Evolutionary conservation across 2,888 invertebrate genomes (phyloP).

Genomic region (Rapana venosa): DNA sequence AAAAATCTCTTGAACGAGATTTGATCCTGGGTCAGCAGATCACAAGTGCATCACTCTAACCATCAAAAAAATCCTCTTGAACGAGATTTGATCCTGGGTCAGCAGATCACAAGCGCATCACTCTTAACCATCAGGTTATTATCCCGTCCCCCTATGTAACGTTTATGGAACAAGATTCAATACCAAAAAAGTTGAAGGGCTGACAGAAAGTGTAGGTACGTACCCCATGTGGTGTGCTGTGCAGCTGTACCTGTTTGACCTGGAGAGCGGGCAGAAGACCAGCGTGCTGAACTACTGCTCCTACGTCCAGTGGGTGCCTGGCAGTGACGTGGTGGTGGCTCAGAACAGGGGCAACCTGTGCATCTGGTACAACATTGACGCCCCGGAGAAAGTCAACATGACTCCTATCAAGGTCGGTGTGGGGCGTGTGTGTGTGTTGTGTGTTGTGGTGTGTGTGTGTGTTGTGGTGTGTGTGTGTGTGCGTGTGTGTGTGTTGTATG

Average conservation of each 20-base stretch:
- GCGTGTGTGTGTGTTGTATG: too few relatives aligned
- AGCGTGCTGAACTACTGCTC: conserved; percentile 82
- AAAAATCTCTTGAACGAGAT: too few relatives aligned
- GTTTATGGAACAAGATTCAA: too few relatives aligned
- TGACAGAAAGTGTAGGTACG: too few relatives aligned
- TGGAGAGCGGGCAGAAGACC: conserved; percentile 78
- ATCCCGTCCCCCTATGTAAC: too few relatives aligned
- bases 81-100: too few relatives aligned
- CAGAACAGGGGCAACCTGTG: conserved; percentile 93
- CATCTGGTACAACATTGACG: conserved; percentile 96
- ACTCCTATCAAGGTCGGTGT: conserved; percentile 83
- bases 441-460: not conserved
- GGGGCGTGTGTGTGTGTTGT: not conserved
- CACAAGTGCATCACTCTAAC: too few relatives aligned
- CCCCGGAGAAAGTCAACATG: conserved; percentile 89
- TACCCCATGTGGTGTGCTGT: conserved; percentile 43
- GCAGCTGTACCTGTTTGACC: conserved; percentile 82
- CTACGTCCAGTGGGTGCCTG: conserved; percentile 91
- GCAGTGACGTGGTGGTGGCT: conserved; percentile 97
- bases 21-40: too few relatives aligned
- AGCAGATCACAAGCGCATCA: too few relatives aligned
- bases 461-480: not conserved
- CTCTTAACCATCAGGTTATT: too few relatives aligned
- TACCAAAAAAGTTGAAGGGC: too few relatives aligned
- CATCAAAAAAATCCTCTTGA: too few relatives aligned